Evolutionary conservation across 2,797 vertebrate species (phyloP), one percentile per base, ranked within the genome.

Genomic region (Coccyzus lansbergi): DNA sequence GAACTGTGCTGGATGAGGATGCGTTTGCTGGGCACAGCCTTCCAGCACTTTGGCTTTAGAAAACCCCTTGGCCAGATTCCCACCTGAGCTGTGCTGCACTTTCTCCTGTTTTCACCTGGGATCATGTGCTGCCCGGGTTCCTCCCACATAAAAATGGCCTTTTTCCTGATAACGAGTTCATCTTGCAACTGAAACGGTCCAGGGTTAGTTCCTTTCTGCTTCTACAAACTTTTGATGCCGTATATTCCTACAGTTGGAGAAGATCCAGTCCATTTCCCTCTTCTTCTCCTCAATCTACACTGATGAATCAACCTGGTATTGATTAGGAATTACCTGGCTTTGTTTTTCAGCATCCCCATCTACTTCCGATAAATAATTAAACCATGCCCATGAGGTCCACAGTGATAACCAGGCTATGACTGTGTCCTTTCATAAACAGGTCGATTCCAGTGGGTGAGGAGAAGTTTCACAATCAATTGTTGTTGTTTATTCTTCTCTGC

Each of bases 1-100:
- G 65, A 65, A 20, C 0, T 3, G 18, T 1, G 46, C 56, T 9
- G 79, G 21, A 1, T 4, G 4, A 0, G 1, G 82, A 31, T 4
- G 64, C 18, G 6, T 64, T 53, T 38, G 48, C 25, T 4, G 6
- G 46, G 67, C 3, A 1, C 21, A 5, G 3, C 59, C 31, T 33
- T 40, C n/a, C 5, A 3, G 4, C 51, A 15, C 38, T 3, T 7
- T 1, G 53, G 11, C 38, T 68, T n/a, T 18, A 60, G 82, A 60
- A 94, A 94, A 26, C 1, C 25, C 55, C 53, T 14, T 0, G 2
- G 51, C 10, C 18, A 18, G 7, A 4, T 33, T 75, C 15, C 56
- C 70, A 3, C 3, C 14, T 1, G 4, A 40, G 55, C 70, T 28
- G 36, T 1, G 10, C 79, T 46, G 44, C 26, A 0, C 8, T 7